A percentile compares a stretch with the other conserved stretches of the same genome.
These are phyloP conservation scores for Camponotus floridanus DNA, from an alignment of 1,140 invertebrate species.

Conservation along the genomic window DNA sequence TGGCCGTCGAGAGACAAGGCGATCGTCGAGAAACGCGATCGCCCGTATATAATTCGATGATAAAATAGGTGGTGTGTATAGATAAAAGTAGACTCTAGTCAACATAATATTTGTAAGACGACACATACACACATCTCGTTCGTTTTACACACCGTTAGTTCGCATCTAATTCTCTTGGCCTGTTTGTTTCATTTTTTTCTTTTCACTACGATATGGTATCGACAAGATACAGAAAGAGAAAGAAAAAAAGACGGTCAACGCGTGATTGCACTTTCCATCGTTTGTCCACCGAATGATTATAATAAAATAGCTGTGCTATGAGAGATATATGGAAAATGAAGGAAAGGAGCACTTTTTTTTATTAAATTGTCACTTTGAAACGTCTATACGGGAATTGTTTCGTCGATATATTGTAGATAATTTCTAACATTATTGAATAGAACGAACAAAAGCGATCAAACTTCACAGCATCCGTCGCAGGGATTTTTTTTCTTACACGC, in stretches of 20 bases:
- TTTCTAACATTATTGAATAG: not conserved
- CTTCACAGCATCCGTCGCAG: not conserved
- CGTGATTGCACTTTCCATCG: constrained; percentile 64
- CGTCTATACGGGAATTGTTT: not conserved
- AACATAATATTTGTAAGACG: constrained; percentile 79
- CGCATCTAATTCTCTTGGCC: constrained; percentile 30
- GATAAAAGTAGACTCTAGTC: constrained; percentile 82
- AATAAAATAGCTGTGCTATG: not conserved
- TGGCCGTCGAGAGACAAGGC: not conserved
- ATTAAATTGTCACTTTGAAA: not conserved
- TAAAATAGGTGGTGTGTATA: constrained; percentile 77
- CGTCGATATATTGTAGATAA: constrained; percentile 31
- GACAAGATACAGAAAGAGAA: not conserved
- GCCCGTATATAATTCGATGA: constrained; percentile 67
- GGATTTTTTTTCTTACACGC: not conserved
- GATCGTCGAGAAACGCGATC: not conserved
- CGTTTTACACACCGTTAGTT: constrained; percentile 51
- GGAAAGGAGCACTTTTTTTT: not conserved
- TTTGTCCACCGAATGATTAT: constrained; percentile 39
- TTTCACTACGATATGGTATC: constrained; percentile 25
- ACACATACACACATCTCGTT: constrained; percentile 65
- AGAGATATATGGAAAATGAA: not conserved
- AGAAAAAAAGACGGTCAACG: constrained; percentile 17
- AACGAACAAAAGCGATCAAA: not conserved
- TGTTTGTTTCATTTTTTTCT: constrained; percentile 24